Evolutionary conservation across 2,888 invertebrate genomes (phyloP), one percentile per base, ranked within the genome.

Genomic region (Calliopum simillimum): DNA sequence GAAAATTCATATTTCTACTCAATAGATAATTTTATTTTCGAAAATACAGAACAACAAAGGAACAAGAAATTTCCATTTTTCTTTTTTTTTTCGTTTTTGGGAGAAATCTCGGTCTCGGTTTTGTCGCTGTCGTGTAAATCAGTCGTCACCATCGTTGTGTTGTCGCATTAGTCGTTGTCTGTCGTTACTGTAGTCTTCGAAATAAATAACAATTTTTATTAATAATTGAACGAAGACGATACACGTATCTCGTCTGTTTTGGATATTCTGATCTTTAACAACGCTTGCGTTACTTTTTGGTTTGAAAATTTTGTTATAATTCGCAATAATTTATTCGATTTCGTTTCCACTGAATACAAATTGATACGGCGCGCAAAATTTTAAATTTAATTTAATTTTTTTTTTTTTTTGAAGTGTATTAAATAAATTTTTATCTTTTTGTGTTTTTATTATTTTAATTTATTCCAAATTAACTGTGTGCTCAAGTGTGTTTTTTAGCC

Each of bases 171-270:
- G 51, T 19, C 47, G 62, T 68, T 59, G 68, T 71, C n/a, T 66
- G 62, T 72, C 69, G 64, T 66, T 71, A 14, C 59, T 70, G 66
- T 64, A 64, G 47, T 46, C 44, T 41, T 46, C 66, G 56, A 66
- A 66, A 66, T 55, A 66, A 66, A 66, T 66, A 46, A 66, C 66
- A 56, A 66, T 53, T 65, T 61, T 59, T 46, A 46, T 46, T 46
- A 61, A 61, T 61, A 21, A 61, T 19, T 44, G 12, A 63, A 14
- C 69, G 68, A 63, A 71, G 70, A 73, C 71, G 70, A 71, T 8
- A 73, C 67, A 66, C 67, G 71, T 67, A 47, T 44, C 43, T 69
- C 64, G 59, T 61, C 65, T 68, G 71, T 71, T 69, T 69, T 66
- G 68, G 71, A 70, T 64, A 51, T n/a, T 66, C 25, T 64, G 51